phyloP scores from a whole-genome alignment of 1,140 invertebrate genomes.

The Lepeophtheirus salmonis region DNA sequence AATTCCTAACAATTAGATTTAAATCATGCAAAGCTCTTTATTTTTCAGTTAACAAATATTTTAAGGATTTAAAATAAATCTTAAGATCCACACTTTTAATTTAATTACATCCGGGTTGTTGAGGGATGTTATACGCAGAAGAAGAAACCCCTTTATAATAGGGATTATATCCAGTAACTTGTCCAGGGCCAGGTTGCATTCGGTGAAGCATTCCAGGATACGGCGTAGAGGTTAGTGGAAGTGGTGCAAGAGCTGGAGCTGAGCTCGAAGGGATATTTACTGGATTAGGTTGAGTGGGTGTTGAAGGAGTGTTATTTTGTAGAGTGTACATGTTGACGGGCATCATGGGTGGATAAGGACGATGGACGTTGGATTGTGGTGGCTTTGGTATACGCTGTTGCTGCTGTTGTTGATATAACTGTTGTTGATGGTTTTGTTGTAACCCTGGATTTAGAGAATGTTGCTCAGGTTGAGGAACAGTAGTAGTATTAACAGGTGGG shows the following conservation, averaged over 20 bases:
- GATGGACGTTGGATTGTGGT: too few species aligned
- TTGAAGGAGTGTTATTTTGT: background rate
- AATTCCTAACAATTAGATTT: too few species aligned
- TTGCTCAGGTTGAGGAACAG: background rate
- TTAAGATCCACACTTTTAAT: background rate
- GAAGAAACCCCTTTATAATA: background rate
- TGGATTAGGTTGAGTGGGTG: background rate
- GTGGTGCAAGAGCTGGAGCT: background rate
- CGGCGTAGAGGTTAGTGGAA: background rate
- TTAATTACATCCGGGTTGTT: background rate
- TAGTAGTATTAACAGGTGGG: background rate
- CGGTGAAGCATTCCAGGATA: too few species aligned
- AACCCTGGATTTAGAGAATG: background rate
- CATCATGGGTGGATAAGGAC: background rate
- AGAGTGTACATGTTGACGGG: background rate
- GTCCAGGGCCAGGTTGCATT: background rate
- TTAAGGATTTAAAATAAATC: too few species aligned
- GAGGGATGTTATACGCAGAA: background rate
- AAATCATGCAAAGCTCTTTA: too few species aligned
- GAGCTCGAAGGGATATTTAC: background rate
- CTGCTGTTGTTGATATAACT: background rate
- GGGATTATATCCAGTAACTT: background rate
- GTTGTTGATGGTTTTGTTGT: conserved; percentile 3
- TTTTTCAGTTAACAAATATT: too few species aligned
- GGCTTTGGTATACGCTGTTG: too few species aligned